Evolutionary conservation across 2,888 invertebrate species (phyloP).

Genomic region (Rhogogaster chlorosoma): DNA sequence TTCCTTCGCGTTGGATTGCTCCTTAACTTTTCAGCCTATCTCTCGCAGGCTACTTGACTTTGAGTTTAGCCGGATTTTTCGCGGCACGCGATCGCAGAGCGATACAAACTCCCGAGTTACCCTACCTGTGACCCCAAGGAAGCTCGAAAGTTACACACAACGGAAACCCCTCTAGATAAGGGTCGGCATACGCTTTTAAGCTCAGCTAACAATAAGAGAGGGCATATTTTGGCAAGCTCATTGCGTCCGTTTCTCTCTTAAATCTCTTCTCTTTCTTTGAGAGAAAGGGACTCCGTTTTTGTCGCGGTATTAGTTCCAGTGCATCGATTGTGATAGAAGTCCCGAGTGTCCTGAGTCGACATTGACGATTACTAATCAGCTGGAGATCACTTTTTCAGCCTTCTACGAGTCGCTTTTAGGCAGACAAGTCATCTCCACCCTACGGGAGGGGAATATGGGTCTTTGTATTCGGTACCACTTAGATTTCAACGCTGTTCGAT

Average conservation of each 20-base stretch:
- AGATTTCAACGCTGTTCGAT: not conserved
- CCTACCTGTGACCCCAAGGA: not conserved
- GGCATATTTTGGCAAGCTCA: not conserved
- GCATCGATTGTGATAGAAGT: not conserved
- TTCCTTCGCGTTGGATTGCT: not conserved
- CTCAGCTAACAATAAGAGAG: not conserved
- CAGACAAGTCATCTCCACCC: not conserved
- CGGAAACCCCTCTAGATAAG: not conserved
- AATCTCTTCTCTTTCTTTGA: not conserved
- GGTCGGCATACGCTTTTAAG: not conserved
- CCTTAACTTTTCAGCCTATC: not conserved
- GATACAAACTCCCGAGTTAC: not conserved
- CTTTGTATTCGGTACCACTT: not conserved
- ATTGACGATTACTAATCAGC: not conserved
- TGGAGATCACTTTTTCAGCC: not conserved
- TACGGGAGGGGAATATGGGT: not conserved
- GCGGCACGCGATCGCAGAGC: not conserved
- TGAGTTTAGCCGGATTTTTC: not conserved
- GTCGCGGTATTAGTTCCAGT: not conserved
- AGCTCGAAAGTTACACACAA: not conserved
- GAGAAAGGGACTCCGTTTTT: not conserved
- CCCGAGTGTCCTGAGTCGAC: not conserved
- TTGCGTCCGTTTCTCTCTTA: not conserved
- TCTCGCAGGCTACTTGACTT: not conserved
- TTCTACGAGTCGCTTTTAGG: not conserved